Evolutionary conservation across 2,113 vertebrate genomes (phyloP), one percentile per base, ranked within the genome.

Genomic region (Leiothrix lutea): DNA sequence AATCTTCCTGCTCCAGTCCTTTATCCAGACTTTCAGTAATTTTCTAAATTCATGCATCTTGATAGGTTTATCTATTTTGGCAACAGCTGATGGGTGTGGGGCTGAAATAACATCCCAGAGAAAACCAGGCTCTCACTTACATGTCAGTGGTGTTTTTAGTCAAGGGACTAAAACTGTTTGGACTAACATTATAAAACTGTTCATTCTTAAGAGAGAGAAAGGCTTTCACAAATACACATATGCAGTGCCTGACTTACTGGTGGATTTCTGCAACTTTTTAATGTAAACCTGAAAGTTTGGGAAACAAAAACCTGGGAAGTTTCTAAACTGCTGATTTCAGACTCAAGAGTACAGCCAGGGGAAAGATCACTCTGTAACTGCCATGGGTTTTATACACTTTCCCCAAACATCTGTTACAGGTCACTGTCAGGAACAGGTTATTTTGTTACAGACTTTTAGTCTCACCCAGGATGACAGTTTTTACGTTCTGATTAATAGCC

Each of bases 371-470:
- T 50, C 61, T 92, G 45, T 90, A 96, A 82, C 93, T 95, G 73
- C 90, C 60, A 26, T 35, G 31, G 2, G 42, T 93, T 96, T 85
- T 72, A 81, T 72, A 80, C 38, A 72, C 40, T 85, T 92, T 80
- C 70, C 42, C 70, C 60, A 90, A 94, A 95, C 90, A 90, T 94
- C 94, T 93, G 96, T 80, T 88, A 82, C 74, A 88, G 85, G 92
- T 96, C 94, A 92, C 58, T 90, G 40, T 86, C 66, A 94, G 94
- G 83, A 92, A 82, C 85, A 90, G 74, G 66, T 95, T 94, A 90
- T 89, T 94, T 86, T 89, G 64, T 91, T 86, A 53, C 54, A 94
- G 83, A 81, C 60, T 77, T 95, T 64, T 81, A 78, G 74, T 89
- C n/a, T 87, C 57, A 97, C 85, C 87, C 81, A 48, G 90, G 53